Base-by-base conservation (phyloP, 2,888 invertebrate species). In the Eupithecia subfuscata region DNA sequence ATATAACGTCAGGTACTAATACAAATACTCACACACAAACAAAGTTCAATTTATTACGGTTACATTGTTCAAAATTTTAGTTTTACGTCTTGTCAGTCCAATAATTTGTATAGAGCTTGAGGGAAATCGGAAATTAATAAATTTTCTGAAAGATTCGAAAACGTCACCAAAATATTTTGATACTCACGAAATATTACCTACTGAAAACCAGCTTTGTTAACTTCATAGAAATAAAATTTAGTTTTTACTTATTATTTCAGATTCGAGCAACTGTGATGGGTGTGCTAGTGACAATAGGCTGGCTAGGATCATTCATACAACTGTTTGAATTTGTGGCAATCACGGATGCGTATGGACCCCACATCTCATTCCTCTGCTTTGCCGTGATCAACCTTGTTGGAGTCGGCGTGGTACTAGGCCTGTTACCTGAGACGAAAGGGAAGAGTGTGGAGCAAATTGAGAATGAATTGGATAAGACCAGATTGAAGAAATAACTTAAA, bases 351-450 rank as follows among this genome's bases (percentile, higher is more conserved):
- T 79, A 91, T 2, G 95, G 94, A 1, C 84, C 83, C 2, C 84
- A 92, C 69, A 85, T 86, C 0, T 85, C 88, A 1, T 94, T 92
- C 83, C 89, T 86, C 80, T 78, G 88, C 25, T 95, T 90, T 78
- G 86, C 89, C 2, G 80, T 76, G 0, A 81, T 90, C 14, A 92
- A 93, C 77, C 48, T 90, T 2, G 8, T 85, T 1, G 90, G 92
- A 0, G 82, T 87, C 2, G 45, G 89, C 8, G 82, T 90, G 22
- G 84, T 86, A 5, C 52, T 90, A 2, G 48, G 89, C 4, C 79
- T 86, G 5, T 78, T 95, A 3, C 94, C 94, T 0, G 95, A 95
- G 82, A 95, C 95, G 0, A 93, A 89, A 71, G 92, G 91, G 0
- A 91, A 89, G 78, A 84, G 84, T 37, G 85, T 92, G 1, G 89